phyloP scores from a whole-genome alignment of 2,113 vertebrate species.

The Phaethornis superciliosus region DNA sequence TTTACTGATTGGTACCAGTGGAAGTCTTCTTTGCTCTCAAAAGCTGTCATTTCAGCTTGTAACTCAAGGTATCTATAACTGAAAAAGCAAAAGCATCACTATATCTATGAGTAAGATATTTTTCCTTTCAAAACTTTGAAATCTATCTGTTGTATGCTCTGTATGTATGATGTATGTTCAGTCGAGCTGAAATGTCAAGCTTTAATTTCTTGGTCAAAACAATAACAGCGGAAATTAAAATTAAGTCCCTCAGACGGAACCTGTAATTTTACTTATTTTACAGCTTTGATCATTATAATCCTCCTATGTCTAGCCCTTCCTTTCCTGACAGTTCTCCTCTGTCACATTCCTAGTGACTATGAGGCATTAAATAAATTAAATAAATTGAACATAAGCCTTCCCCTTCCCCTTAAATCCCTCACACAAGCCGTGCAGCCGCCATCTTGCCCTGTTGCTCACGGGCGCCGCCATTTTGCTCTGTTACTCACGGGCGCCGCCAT shows the following conservation, averaged over 20 bases:
- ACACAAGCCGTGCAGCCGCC: accelerated
- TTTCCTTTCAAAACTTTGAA: background rate
- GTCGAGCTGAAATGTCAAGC: background rate
- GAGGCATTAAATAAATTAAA: background rate
- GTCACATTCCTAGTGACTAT: background rate
- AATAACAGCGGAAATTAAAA: background rate
- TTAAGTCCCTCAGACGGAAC: background rate
- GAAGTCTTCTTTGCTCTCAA: slow-evolving; percentile 6
- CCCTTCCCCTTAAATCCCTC: background rate
- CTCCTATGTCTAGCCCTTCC: background rate
- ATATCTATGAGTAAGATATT: background rate
- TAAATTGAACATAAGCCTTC: background rate
- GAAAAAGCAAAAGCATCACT: background rate
- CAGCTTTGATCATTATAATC: background rate
- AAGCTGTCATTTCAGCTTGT: background rate
- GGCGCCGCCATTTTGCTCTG: background rate
- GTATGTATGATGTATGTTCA: background rate
- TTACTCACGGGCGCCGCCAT: background rate
- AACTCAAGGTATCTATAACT: background rate
- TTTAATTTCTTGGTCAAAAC: background rate
- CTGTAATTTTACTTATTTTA: background rate
- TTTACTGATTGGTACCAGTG: background rate
- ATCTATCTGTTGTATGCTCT: background rate
- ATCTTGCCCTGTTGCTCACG: background rate
- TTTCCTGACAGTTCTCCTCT: background rate